A percentile compares a stretch with the other conserved stretches of the same genome.
Evolutionary conservation across 2,113 vertebrate species (phyloP).

Genomic region (Oncorhynchus mykiss): DNA sequence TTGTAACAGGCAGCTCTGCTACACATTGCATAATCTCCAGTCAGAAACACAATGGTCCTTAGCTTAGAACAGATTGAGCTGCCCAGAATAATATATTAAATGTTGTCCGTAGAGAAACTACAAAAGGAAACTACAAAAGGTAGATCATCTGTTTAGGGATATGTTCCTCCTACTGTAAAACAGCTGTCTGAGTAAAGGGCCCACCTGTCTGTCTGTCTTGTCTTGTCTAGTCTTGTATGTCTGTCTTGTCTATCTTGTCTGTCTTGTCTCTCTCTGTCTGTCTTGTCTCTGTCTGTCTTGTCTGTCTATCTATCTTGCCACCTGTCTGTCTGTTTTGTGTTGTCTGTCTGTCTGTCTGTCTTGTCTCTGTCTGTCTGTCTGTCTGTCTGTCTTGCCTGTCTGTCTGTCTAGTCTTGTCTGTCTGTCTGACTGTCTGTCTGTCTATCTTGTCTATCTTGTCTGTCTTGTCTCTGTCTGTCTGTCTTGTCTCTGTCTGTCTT

Average conservation of each 20-base stretch:
- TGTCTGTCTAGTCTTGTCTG: no score
- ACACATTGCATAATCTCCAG: neutral
- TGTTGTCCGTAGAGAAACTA: constrained; percentile 51
- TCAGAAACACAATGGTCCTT: neutral
- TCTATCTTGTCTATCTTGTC: neutral
- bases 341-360: neutral
- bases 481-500: no score
- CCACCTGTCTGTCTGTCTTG: neutral
- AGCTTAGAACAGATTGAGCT: constrained; percentile 27
- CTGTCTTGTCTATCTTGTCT: neutral
- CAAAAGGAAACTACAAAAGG: constrained; percentile 36
- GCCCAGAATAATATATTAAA: constrained; percentile 43
- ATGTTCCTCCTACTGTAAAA: constrained; percentile 44
- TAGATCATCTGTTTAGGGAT: constrained; percentile 39
- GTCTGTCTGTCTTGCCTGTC: no score
- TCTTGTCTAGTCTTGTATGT: neutral
- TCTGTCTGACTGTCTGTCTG: neutral
- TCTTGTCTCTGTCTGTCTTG: no score
- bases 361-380: no score
- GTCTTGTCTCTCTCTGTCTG: no score
- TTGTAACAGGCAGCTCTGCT: neutral
- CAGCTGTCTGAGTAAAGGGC: constrained; percentile 25
- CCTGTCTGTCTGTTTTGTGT: no score
- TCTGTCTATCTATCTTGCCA: no score
- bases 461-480: no score